Evolutionary conservation across 2,113 vertebrate species (phyloP).

Genomic region (Syngnathoides biaculeatus): DNA sequence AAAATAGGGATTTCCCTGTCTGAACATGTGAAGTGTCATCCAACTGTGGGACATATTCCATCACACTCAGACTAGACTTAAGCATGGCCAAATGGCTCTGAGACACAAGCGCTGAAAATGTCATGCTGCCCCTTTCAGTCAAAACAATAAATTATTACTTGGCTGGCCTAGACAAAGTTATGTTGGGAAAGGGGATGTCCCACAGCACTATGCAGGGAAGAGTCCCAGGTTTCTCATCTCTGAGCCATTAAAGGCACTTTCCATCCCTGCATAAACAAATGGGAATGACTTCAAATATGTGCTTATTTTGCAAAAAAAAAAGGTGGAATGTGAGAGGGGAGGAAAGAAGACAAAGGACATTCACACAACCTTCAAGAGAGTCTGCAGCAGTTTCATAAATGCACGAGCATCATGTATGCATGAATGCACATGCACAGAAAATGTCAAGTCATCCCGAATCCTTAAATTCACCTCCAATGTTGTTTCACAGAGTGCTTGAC

Average conservation of each 20-base stretch:
- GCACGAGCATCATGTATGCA: neutral
- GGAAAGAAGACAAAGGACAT: conserved; percentile 22
- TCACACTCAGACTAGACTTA: conserved; percentile 8
- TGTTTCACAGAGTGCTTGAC: conserved; percentile 20
- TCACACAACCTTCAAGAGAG: conserved; percentile 36
- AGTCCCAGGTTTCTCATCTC: conserved; percentile 13
- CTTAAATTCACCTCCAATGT: conserved; percentile 18
- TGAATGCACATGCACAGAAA: neutral
- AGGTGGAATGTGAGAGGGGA: conserved; percentile 11
- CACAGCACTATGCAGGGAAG: conserved; percentile 3
- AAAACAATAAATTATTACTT: conserved; percentile 45
- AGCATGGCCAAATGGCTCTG: conserved; percentile 31
- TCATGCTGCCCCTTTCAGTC: conserved; percentile 38
- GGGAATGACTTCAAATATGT: conserved; percentile 8
- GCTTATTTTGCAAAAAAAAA: conserved; percentile 19
- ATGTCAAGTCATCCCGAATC: neutral
- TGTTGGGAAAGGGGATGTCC: neutral
- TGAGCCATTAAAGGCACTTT: conserved; percentile 2
- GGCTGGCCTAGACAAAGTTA: conserved; percentile 21
- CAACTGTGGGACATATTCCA: conserved; percentile 39
- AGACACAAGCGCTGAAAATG: conserved; percentile 32
- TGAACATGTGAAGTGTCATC: conserved; percentile 28
- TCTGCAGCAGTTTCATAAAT: conserved; percentile 15
- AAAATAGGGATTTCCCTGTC: conserved; percentile 40
- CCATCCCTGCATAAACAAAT: neutral